Evolutionary conservation across 2,113 vertebrate genomes (phyloP).

Genomic region (Sapayoa aenigma): DNA sequence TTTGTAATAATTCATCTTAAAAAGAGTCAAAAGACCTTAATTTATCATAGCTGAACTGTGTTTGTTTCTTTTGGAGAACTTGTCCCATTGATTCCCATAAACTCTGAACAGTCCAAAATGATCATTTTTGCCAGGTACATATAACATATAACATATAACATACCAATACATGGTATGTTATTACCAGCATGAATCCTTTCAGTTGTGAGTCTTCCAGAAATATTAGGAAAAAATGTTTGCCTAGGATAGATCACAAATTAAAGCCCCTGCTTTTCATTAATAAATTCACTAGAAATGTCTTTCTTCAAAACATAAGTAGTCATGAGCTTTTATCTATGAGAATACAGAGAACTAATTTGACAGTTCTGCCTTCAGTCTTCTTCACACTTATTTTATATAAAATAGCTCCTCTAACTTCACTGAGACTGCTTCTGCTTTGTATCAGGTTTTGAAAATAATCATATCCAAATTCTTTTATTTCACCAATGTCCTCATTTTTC

Average conservation of each 20-base stretch:
- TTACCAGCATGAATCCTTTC: not conserved
- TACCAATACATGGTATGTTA: not conserved
- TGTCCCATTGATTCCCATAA: not conserved
- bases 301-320: not conserved
- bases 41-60: not conserved
- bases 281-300: conserved; percentile 3
- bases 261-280: not conserved
- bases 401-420: not conserved
- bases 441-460: not conserved
- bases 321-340: conserved; percentile 35
- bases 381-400: not conserved
- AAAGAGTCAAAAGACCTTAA: not conserved
- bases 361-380: conserved; percentile 25
- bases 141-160: too few relatives aligned
- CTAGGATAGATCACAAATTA: not conserved
- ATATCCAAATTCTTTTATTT: not conserved
- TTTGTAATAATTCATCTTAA: not conserved
- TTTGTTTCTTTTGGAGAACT: not conserved
- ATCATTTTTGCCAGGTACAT: not conserved
- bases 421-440: not conserved
- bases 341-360: conserved; percentile 64
- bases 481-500: not conserved
- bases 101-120: accelerated
- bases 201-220: not conserved
- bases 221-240: not conserved